Base-by-base conservation (phyloP, 2,113 vertebrate genomes). In the Corydoras maculifer region DNA sequence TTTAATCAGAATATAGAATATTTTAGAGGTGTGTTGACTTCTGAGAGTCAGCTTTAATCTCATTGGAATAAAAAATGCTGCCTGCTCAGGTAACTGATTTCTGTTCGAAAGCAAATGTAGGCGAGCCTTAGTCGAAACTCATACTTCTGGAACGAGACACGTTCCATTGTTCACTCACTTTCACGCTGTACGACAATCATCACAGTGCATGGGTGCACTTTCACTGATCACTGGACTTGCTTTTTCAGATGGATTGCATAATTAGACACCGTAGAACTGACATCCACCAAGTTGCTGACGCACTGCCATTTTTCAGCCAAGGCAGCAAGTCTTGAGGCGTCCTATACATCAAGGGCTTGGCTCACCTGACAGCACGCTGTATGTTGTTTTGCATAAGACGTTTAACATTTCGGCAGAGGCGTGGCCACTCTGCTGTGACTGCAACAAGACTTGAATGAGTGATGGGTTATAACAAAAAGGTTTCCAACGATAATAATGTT, bases 251-350 rank as follows among this genome's bases (percentile, higher is more conserved):
- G 49, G n/a, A 79, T 70, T 0, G 29, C 72, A 65, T 85, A 84
- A 86, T 84, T 83, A 85, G 69, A 79, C 82, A 78, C 83, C 83
- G 81, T 80, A 75, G 82, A 85, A 86, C 78, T 79, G 83, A 84
- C 82, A 81, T 82, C 73, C 63, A 80, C 77, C 70, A 81, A 78
- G 78, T 57, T 84, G 83, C 83, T 85, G 86, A 86, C 75, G 76
- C 75, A 54, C 57, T 80, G 74, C 31, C 69, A 75, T 69, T 83
- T 86, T 87, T 67, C 74, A 80, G 77, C 80, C 75, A 66, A 86
- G 82, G 73, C 79, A 83, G 84, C 70, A 80, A 72, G 58, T 81
- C 78, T 82, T 70, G 29, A 80, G 70, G 64, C 77, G 58, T 82
- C 78, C 66, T 76, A 67, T 82, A 79, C 72, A 79, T 81, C 78